Percentiles rank a stretch among this genome's conserved stretches.
Evolutionary conservation across 2,113 vertebrate species (phyloP).

Genomic region (Peromyscus leucopus): DNA sequence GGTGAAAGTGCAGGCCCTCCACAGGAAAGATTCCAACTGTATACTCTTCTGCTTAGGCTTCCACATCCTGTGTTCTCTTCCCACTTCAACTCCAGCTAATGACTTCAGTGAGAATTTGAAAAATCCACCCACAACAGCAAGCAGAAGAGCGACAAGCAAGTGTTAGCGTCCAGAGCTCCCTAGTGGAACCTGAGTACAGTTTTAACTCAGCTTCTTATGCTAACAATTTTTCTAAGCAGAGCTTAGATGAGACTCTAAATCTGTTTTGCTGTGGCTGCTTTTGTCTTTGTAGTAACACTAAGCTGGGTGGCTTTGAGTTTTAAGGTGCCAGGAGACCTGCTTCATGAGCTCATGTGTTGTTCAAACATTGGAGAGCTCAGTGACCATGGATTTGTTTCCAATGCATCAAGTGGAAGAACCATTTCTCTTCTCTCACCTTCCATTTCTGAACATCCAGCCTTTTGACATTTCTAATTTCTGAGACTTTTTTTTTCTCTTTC

Average conservation of each 20-base stretch:
- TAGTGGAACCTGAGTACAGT: rapidly evolving
- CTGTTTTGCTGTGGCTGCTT: neutral
- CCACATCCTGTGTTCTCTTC: neutral
- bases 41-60: neutral
- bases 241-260: neutral
- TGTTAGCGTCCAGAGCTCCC: rapidly evolving
- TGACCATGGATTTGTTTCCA: neutral
- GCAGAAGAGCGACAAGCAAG: rapidly evolving
- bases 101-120: neutral
- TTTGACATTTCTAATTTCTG: slow-evolving; percentile 45
- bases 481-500: neutral
- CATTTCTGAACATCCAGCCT: slow-evolving; percentile 4
- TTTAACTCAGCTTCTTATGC: neutral
- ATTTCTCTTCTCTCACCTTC: slow-evolving; percentile 21
- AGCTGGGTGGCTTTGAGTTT: neutral
- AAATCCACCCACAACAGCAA: neutral
- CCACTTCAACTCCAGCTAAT: neutral
- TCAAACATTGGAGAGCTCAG: slow-evolving; percentile 3
- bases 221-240: neutral
- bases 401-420: neutral
- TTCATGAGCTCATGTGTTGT: slow-evolving; percentile 12
- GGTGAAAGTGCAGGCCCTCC: neutral
- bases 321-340: neutral
- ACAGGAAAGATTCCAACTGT: neutral
- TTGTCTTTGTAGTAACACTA: neutral